A percentile compares a stretch with the other conserved stretches of the same genome.
Evolutionary conservation across 2,888 invertebrate genomes (phyloP).

Genomic region (Cerastoderma edule): DNA sequence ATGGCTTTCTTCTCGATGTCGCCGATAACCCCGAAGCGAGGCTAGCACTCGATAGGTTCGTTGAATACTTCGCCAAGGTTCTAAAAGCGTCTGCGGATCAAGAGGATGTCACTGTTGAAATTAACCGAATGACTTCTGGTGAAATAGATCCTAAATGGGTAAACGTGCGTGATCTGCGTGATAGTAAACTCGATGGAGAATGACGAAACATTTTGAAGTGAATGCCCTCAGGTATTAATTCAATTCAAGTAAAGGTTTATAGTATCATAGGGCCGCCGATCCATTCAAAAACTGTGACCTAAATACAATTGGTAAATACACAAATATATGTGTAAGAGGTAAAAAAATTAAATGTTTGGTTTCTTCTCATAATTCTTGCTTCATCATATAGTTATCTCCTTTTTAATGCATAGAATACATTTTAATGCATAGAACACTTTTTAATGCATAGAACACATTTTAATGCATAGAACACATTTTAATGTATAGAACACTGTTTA

Average conservation of each 20-base stretch:
- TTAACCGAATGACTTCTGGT: not conserved
- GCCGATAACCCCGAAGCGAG: not conserved
- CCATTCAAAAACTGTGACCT: no score
- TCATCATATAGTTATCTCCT: no score
- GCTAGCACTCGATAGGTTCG: not conserved
- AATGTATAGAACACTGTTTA: no score
- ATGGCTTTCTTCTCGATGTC: constrained; percentile 3
- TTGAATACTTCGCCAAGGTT: not conserved
- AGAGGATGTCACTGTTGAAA: not conserved
- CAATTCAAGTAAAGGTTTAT: not conserved
- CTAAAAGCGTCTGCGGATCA: not conserved
- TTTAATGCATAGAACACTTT: no score
- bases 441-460: no score
- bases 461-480: no score
- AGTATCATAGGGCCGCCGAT: not conserved
- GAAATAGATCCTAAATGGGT: not conserved
- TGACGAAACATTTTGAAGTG: not conserved
- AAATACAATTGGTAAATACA: no score
- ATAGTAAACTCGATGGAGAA: not conserved
- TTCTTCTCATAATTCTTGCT: no score
- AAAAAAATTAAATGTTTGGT: no score
- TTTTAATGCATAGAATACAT: no score
- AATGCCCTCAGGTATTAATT: not conserved
- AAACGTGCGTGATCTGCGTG: not conserved
- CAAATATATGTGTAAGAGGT: no score